Percentiles rank a stretch among this genome's conserved stretches.
These are phyloP conservation scores for Melitaea athalia DNA, from an alignment of 2,888 invertebrate genomes.

Conservation along the genomic window DNA sequence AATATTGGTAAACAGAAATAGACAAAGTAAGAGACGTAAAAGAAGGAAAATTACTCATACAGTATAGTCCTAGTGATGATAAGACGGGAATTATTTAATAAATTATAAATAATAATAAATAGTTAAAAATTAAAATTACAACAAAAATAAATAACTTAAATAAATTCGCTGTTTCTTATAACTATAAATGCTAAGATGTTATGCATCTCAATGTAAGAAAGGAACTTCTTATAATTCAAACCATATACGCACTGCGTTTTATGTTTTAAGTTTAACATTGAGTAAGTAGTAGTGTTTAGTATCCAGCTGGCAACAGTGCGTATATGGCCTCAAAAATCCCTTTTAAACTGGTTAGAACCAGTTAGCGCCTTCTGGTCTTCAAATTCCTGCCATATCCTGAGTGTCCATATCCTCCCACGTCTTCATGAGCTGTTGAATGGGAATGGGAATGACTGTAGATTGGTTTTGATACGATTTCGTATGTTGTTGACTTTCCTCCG, in stretches of 20 bases:
- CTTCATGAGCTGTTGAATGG: constrained; percentile 83
- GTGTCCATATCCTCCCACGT: constrained; percentile 79
- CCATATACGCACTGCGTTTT: no score
- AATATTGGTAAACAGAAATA: background rate
- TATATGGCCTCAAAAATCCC: background rate
- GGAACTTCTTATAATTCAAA: background rate
- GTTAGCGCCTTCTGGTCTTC: constrained; percentile 57
- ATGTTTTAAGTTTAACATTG: no score
- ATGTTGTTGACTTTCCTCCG: constrained; percentile 89
- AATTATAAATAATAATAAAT: background rate
- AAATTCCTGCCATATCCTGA: constrained; percentile 78
- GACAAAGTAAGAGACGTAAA: no score
- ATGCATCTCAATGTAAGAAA: background rate
- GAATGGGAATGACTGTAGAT: constrained; percentile 86
- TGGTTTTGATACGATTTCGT: constrained; percentile 92
- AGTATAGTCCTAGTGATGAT: no score
- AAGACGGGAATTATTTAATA: no score
- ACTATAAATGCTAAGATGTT: constrained; percentile 7
- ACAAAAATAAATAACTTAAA: constrained; percentile 7
- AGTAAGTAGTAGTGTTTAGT: no score
- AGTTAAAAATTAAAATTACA: background rate
- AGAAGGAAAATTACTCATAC: no score
- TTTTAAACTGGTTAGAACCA: background rate
- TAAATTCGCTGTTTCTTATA: constrained; percentile 2
- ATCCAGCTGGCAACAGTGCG: no score